A percentile compares a stretch with the other conserved stretches of the same genome.
phyloP scores from a whole-genome alignment of 2,113 vertebrate species.

The Telmatochromis sp. region DNA sequence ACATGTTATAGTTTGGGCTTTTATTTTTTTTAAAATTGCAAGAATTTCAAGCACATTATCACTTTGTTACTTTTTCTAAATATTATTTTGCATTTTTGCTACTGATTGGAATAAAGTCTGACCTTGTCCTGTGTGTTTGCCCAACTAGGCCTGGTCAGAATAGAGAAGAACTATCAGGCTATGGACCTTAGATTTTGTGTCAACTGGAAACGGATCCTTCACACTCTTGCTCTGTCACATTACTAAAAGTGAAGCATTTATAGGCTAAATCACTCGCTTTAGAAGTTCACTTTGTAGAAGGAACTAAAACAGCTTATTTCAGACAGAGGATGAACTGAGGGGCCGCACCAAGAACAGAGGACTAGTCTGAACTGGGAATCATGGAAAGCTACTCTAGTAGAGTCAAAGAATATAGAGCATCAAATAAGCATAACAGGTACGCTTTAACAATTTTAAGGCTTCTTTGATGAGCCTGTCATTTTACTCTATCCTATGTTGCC shows the following conservation, averaged over 20 bases:
- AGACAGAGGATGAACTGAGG: neutral
- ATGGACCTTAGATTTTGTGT: neutral
- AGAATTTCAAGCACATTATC: neutral
- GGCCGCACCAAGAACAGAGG: neutral
- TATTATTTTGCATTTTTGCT: neutral
- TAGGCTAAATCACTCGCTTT: neutral
- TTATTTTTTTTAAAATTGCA: neutral
- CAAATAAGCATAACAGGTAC: neutral
- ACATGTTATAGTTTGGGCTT: neutral
- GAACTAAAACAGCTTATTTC: neutral
- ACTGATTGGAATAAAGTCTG: neutral
- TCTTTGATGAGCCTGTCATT: neutral
- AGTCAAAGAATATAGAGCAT: neutral
- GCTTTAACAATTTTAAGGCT: neutral
- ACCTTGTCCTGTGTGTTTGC: neutral
- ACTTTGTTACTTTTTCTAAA: neutral
- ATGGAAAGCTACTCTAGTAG: neutral
- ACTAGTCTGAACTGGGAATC: neutral
- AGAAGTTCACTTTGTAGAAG: neutral
- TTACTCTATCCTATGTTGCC: neutral
- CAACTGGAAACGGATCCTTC: fast-evolving
- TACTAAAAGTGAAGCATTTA: neutral
- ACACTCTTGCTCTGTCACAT: neutral
- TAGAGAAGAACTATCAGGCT: neutral
- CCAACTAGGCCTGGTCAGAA: neutral